phyloP scores from a whole-genome alignment of 1,140 invertebrate species.

The Temnothorax longispinosus region DNA sequence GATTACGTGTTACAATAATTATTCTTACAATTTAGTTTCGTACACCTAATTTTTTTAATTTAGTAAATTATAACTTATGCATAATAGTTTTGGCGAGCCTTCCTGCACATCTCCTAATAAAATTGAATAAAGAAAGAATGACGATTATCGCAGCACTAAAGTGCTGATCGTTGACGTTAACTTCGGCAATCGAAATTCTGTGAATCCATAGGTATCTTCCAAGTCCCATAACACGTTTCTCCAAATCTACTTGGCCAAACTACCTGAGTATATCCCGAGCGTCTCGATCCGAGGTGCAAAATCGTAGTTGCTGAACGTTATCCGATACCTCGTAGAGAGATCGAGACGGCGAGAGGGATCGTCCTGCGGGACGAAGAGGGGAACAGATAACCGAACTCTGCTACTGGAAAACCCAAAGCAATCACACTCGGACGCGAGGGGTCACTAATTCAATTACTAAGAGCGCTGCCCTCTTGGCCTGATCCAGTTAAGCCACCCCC shows the following conservation, averaged over 20 bases:
- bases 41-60: neutral
- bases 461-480: conserved; percentile 74
- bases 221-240: neutral
- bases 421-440: conserved; percentile 82
- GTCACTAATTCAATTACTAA: conserved; percentile 83
- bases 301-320: conserved; percentile 44
- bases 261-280: conserved; percentile 1
- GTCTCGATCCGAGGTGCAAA: conserved; percentile 40
- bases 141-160: neutral
- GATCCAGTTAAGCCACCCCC: conserved; percentile 65
- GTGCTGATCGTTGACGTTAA: neutral
- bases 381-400: conserved; percentile 32
- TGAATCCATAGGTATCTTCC: neutral
- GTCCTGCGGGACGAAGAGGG: neutral
- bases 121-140: neutral
- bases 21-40: neutral
- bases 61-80: neutral
- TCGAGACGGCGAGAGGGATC: conserved; percentile 28
- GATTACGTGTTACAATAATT: neutral
- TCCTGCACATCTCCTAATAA: neutral
- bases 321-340: conserved; percentile 35
- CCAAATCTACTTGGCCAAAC: neutral
- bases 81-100: neutral
- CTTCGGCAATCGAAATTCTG: neutral
- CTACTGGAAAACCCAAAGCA: conserved; percentile 75